These are phyloP conservation scores for Lepidotrigona ventralis DNA, from an alignment of 1,140 invertebrate species.

Conservation along the genomic window DNA sequence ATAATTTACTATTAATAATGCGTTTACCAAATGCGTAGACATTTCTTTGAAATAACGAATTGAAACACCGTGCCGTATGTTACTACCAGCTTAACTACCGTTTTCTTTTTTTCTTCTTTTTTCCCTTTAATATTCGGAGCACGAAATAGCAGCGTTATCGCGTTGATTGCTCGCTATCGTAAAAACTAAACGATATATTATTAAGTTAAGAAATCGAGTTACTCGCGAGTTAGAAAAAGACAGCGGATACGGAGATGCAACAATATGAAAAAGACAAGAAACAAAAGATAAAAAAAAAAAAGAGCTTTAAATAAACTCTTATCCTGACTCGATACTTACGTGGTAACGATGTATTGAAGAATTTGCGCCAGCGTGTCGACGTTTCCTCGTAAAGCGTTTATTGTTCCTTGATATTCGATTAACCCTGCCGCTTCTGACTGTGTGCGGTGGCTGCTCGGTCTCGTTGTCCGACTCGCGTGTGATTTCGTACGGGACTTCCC, in stretches of 20 bases:
- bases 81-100: not conserved
- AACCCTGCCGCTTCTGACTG: constrained; percentile 25
- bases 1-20: not conserved
- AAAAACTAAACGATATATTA: not conserved
- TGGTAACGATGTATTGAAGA: constrained; percentile 70
- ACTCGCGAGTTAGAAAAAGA: not conserved
- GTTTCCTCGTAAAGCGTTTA: constrained; percentile 45
- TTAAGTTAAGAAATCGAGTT: not conserved
- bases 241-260: not conserved
- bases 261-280: not conserved
- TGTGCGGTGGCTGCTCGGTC: not conserved
- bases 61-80: not conserved
- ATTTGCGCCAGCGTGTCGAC: constrained; percentile 78
- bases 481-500: not conserved
- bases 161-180: not conserved
- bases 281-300: not conserved
- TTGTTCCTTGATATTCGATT: constrained; percentile 32
- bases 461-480: not conserved
- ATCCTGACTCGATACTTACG: constrained; percentile 68
- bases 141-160: not conserved
- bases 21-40: not conserved
- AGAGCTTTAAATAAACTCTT: too few relatives aligned
- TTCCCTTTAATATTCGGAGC: not conserved
- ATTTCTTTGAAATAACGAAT: too few relatives aligned
- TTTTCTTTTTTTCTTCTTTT: not conserved